Conservation (phyloP, 2,888 invertebrate species). For the Tryphoninae sp. region DNA sequence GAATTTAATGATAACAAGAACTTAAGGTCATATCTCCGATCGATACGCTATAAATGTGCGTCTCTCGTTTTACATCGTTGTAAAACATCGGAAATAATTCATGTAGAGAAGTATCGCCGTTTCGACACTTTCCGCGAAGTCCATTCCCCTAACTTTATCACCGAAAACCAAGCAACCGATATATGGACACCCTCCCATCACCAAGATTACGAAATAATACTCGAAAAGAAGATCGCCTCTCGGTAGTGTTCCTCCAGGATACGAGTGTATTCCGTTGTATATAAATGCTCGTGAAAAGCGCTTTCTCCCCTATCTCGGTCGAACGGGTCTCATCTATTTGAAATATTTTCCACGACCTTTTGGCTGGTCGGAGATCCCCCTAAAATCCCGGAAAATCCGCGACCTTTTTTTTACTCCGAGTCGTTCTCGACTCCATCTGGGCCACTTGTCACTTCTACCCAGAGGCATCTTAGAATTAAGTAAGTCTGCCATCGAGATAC, state of each 20-base stretch:
- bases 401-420: slow-evolving; percentile 35
- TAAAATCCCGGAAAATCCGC: slow-evolving; percentile 53
- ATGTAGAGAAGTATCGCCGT: background rate
- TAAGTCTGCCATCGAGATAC: slow-evolving; percentile 15
- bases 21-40: background rate
- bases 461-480: slow-evolving; percentile 8
- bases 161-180: background rate
- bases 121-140: background rate
- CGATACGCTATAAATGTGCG: background rate
- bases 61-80: no score
- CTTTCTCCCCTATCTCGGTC: slow-evolving; percentile 51
- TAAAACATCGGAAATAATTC: background rate
- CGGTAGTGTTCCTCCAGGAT: background rate
- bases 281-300: slow-evolving; percentile 22
- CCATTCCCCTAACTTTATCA: background rate
- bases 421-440: slow-evolving; percentile 24
- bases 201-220: slow-evolving; percentile 43
- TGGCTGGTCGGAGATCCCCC: slow-evolving; percentile 27
- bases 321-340: slow-evolving; percentile 31
- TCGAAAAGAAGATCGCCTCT: slow-evolving; percentile 36
- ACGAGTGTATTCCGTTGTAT: slow-evolving; percentile 26
- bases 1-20: background rate
- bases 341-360: slow-evolving; percentile 45
- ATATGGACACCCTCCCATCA: background rate
- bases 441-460: background rate